A percentile compares a stretch with the other conserved stretches of the same genome.
Evolutionary conservation across 2,113 vertebrate genomes (phyloP).

Genomic region (Danionella cerebrum): DNA sequence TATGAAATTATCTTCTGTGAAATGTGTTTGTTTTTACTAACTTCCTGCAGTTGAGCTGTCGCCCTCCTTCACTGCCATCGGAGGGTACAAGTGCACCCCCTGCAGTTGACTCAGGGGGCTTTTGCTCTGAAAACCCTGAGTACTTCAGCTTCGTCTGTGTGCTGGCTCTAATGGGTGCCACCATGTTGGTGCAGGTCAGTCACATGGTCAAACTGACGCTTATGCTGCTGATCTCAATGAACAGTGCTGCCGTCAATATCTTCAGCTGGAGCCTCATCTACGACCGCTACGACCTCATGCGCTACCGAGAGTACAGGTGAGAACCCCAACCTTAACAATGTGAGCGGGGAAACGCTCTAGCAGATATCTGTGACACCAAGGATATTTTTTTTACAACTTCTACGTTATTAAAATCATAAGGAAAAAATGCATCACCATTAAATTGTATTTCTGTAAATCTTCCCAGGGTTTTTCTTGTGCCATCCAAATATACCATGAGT

Average conservation of each 20-base stretch:
- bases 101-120: background rate
- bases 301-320: conserved; percentile 73
- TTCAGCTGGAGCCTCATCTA: conserved; percentile 83
- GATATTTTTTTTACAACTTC: too few relatives aligned
- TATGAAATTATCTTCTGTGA: background rate
- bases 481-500: conserved; percentile 86
- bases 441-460: background rate
- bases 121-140: conserved; percentile 80
- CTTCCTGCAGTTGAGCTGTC: conserved; percentile 76
- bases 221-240: conserved; percentile 79
- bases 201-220: conserved; percentile 96
- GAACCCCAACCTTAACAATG: too few relatives aligned
- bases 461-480: conserved; percentile 68
- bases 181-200: conserved; percentile 97
- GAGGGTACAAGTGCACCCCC: conserved; percentile 32
- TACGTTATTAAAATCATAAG: too few relatives aligned
- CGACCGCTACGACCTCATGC: conserved; percentile 73
- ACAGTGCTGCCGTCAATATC: conserved; percentile 75
- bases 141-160: conserved; percentile 85
- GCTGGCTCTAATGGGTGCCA: conserved; percentile 82
- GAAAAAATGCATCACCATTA: background rate
- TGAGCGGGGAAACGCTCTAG: too few relatives aligned
- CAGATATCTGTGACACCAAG: too few relatives aligned
- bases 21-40: background rate
- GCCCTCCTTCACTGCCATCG: conserved; percentile 48